These are phyloP conservation scores for Origma solitaria DNA, from an alignment of 2,113 vertebrate genomes.

Conservation along the genomic window DNA sequence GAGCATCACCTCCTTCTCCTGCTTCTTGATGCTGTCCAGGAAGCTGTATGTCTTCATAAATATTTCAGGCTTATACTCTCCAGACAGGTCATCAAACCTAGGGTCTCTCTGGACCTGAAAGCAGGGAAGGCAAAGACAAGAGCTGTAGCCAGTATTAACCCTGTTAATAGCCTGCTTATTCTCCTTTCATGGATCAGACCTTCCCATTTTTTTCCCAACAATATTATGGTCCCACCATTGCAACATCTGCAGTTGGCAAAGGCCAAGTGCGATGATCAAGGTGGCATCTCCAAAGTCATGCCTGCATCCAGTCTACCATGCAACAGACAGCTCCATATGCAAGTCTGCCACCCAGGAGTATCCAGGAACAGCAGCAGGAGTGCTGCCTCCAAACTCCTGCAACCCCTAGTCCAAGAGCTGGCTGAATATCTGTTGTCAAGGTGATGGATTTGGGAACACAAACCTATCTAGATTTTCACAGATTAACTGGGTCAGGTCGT, in stretches of 20 bases:
- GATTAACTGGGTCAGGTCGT: not conserved
- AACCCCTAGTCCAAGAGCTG: not conserved
- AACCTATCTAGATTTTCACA: not conserved
- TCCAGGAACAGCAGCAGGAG: not conserved
- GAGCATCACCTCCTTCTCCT: conserved; percentile 80
- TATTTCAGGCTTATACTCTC: conserved; percentile 88
- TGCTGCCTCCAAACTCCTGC: not conserved
- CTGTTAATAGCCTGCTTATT: not conserved
- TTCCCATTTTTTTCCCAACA: not conserved
- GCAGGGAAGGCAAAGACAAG: not conserved
- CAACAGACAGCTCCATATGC: not conserved
- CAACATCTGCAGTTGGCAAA: not conserved
- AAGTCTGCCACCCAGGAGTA: not conserved
- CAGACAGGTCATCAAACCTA: conserved; percentile 94
- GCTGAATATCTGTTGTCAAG: not conserved
- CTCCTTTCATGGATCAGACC: not conserved
- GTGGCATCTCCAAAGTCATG: not conserved
- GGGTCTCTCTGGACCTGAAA: conserved; percentile 82
- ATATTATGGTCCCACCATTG: not conserved
- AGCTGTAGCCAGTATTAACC: not conserved
- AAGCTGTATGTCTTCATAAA: conserved; percentile 90
- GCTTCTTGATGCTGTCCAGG: conserved; percentile 76
- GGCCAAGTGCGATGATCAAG: accelerated
- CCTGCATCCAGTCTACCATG: not conserved
- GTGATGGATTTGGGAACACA: not conserved